These are phyloP conservation scores for Brevimyrus niger DNA, from an alignment of 2,113 vertebrate genomes.

Conservation along the genomic window DNA sequence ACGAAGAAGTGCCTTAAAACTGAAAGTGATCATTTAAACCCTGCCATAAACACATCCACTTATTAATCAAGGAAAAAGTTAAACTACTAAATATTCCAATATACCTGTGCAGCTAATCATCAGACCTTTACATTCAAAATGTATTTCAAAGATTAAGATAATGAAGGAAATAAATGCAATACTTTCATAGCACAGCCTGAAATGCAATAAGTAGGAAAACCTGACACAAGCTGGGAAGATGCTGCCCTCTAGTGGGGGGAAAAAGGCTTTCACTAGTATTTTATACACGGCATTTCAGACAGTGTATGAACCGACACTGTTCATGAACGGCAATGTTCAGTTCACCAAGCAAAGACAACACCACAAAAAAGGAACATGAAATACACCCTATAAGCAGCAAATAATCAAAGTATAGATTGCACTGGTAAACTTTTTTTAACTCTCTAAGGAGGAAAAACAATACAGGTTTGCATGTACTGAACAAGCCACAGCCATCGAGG, in stretches of 20 bases:
- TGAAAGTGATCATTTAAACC: not conserved
- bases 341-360: not conserved
- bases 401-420: not conserved
- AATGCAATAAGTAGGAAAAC: not conserved
- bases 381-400: not conserved
- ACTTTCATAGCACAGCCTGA: not conserved
- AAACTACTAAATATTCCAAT: not conserved
- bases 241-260: slow-evolving; percentile 14
- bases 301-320: not conserved
- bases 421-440: not conserved
- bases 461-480: not conserved
- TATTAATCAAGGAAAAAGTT: not conserved
- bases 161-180: not conserved
- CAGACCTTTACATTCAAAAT: not conserved
- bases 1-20: not conserved
- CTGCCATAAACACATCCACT: not conserved
- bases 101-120: not conserved
- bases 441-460: not conserved
- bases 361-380: not conserved
- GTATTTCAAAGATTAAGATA: not conserved
- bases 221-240: not conserved
- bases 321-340: not conserved
- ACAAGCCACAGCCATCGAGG: not conserved
- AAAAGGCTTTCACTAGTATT: not conserved
- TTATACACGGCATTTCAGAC: not conserved